Percentiles rank a stretch among this genome's conserved stretches.
Evolutionary conservation across 2,797 vertebrate species (phyloP).

Genomic region (Pteropus rufus): DNA sequence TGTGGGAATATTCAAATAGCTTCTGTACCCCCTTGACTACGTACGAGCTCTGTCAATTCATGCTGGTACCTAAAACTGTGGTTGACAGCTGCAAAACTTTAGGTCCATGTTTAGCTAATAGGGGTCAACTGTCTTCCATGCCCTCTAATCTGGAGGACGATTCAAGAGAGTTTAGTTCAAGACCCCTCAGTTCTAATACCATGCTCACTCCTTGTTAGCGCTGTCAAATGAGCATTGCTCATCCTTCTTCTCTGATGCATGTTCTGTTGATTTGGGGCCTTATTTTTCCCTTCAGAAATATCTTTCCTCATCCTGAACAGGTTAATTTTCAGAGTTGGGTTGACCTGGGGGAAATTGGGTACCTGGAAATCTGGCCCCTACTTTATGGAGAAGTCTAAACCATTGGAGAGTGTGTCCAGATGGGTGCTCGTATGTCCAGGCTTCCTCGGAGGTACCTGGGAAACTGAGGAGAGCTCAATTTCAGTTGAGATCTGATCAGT

Average conservation of each 20-base stretch:
- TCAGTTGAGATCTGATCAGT: too few relatives aligned
- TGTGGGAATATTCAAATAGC: neutral
- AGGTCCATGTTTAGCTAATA: neutral
- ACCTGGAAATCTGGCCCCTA: neutral
- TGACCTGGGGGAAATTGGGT: neutral
- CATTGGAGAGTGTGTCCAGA: too few relatives aligned
- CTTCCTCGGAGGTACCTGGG: neutral
- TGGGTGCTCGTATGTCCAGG: neutral
- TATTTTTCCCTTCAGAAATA: neutral
- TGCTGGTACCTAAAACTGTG: neutral
- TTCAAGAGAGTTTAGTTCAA: neutral
- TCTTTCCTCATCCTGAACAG: neutral
- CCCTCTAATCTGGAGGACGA: neutral
- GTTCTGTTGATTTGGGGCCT: neutral
- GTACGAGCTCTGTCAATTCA: neutral
- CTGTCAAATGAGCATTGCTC: neutral
- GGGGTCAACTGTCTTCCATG: neutral
- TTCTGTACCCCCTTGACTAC: neutral
- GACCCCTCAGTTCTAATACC: neutral
- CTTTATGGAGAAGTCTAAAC: neutral
- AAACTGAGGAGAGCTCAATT: neutral
- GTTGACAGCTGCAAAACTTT: neutral
- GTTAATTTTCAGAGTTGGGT: neutral
- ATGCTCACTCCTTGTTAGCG: neutral
- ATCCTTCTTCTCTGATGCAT: neutral